phyloP scores from a whole-genome alignment of 2,113 vertebrate genomes.

The Boulengerochromis microlepis region DNA sequence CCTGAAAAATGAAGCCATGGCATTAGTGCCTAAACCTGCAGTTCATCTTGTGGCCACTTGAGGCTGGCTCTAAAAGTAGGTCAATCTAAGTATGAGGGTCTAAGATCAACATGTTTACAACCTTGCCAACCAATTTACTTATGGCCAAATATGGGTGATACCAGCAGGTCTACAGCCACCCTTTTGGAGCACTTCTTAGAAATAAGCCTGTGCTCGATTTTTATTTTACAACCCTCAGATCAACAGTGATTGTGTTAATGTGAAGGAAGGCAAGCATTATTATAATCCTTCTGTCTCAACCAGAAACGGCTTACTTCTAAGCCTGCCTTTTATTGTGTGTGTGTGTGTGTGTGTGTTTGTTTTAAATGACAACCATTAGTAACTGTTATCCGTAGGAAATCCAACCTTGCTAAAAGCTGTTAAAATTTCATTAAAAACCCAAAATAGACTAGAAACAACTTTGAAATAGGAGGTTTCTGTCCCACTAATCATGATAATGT shows the following conservation, averaged over 20 bases:
- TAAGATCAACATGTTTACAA: not conserved
- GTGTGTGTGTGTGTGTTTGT: not conserved
- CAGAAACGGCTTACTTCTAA: not conserved
- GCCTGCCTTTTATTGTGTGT: not conserved
- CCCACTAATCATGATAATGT: constrained; percentile 51
- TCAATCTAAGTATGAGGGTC: not conserved
- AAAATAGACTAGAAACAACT: not conserved
- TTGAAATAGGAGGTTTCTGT: not conserved
- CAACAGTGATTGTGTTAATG: constrained; percentile 21
- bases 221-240: not conserved
- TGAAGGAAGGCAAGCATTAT: constrained; percentile 11
- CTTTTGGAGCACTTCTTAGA: not conserved
- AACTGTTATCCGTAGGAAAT: not conserved
- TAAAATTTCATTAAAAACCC: not conserved
- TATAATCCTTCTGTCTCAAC: not conserved
- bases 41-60: not conserved
- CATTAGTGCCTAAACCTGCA: not conserved
- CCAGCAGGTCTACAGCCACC: not conserved
- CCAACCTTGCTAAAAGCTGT: not conserved
- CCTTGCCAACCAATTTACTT: not conserved
- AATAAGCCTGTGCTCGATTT: not conserved
- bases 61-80: not conserved
- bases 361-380: not conserved
- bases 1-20: not conserved
- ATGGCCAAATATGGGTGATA: not conserved